Conservation (phyloP, 2,797 vertebrate species). For the Acrossocheilus wenchowensis region DNA sequence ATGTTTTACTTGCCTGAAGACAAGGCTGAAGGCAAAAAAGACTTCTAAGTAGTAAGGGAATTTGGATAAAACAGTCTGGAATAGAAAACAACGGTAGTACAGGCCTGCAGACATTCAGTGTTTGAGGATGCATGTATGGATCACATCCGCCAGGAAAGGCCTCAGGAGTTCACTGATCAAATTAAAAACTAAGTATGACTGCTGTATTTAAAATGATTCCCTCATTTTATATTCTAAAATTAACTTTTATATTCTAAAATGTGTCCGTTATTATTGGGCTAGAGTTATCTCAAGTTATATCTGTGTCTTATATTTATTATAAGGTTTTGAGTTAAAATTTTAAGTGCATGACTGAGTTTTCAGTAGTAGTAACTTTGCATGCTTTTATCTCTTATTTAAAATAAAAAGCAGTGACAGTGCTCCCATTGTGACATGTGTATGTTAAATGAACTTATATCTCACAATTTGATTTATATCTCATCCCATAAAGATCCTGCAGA, state of each 20-base stretch:
- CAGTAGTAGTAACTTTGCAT: too few relatives aligned
- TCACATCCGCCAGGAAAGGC: neutral
- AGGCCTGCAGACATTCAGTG: neutral
- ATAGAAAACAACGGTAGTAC: neutral
- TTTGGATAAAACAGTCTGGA: neutral
- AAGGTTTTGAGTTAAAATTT: too few relatives aligned
- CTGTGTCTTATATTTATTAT: neutral
- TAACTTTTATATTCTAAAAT: neutral
- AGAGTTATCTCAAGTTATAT: neutral
- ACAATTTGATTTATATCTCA: neutral
- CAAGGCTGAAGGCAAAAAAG: conserved; percentile 1
- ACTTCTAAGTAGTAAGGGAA: neutral
- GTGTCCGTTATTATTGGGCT: too few relatives aligned
- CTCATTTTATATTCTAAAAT: too few relatives aligned
- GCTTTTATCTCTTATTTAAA: too few relatives aligned
- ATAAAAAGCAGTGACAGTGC: too few relatives aligned
- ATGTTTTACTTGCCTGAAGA: conserved; percentile 4
- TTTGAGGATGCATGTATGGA: neutral
- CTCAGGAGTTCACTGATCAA: neutral
- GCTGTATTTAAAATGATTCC: neutral
- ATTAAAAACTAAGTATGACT: neutral
- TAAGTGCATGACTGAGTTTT: too few relatives aligned
- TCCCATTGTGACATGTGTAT: too few relatives aligned
- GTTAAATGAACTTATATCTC: neutral
- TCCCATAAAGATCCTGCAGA: neutral